Evolutionary conservation across 2,888 invertebrate genomes (phyloP).

Genomic region (Macrosiphum euphorbiae): DNA sequence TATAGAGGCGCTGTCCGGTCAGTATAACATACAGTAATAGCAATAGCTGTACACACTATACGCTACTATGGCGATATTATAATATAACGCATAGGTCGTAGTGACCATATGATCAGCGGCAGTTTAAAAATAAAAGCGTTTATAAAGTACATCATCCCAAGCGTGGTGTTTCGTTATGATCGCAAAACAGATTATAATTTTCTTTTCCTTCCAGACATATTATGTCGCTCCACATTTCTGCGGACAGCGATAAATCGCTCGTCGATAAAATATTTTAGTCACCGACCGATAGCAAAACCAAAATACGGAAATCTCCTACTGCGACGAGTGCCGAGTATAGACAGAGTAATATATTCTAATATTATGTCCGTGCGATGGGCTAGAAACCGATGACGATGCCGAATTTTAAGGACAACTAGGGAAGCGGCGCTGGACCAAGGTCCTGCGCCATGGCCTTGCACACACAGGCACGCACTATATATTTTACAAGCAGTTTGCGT

Average conservation of each 20-base stretch:
- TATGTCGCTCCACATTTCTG: neutral
- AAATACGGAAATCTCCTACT: neutral
- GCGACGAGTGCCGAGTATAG: neutral
- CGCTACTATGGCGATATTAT: neutral
- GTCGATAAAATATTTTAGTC: neutral
- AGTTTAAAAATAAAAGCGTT: slow-evolving; percentile 9
- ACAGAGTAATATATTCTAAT: neutral
- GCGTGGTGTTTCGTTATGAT: neutral
- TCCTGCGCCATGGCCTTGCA: neutral
- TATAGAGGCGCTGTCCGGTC: neutral
- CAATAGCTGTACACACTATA: neutral
- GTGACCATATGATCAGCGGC: neutral
- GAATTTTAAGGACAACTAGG: neutral
- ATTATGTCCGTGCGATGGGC: neutral
- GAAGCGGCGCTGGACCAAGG: neutral
- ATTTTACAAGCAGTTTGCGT: neutral
- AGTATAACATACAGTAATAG: neutral
- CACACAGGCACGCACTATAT: neutral
- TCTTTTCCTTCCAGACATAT: neutral
- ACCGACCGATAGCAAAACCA: neutral
- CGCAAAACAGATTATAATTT: neutral
- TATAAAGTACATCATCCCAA: neutral
- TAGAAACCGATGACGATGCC: neutral
- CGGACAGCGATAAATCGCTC: neutral
- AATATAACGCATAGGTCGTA: neutral